A percentile compares a stretch with the other conserved stretches of the same genome.
Evolutionary conservation across 2,797 vertebrate genomes (phyloP).

Genomic region (Sebastes trivittatus): DNA sequence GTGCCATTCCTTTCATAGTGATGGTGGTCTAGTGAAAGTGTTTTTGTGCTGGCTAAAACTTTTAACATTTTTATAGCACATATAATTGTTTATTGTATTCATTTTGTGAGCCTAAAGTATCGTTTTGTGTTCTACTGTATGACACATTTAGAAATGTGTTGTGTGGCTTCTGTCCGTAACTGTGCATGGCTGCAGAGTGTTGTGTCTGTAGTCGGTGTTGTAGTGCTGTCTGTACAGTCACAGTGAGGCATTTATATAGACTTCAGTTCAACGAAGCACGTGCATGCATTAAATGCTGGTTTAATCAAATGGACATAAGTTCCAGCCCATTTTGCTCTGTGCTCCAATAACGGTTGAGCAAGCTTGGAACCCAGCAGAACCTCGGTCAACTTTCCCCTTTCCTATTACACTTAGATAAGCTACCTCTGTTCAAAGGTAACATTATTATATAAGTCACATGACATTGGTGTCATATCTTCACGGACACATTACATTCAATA

Average conservation of each 20-base stretch:
- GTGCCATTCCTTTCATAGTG: neutral
- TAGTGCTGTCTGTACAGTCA: neutral
- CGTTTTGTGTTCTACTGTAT: neutral
- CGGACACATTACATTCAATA: too few relatives aligned
- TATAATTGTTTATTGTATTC: neutral
- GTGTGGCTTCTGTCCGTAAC: neutral
- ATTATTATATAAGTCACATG: too few relatives aligned
- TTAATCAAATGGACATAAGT: neutral
- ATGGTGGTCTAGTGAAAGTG: neutral
- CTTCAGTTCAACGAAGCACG: neutral
- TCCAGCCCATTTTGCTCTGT: too few relatives aligned
- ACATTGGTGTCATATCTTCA: too few relatives aligned
- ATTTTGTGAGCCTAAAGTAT: neutral
- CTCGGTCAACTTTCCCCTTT: too few relatives aligned
- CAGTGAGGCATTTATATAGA: neutral
- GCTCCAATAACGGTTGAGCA: too few relatives aligned
- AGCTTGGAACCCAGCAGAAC: too few relatives aligned
- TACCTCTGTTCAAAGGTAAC: too few relatives aligned
- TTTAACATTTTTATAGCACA: neutral
- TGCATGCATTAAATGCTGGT: neutral
- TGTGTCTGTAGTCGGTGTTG: neutral
- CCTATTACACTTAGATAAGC: too few relatives aligned
- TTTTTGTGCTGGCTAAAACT: neutral
- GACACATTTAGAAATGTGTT: neutral
- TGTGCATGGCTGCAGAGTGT: neutral